phyloP scores from a whole-genome alignment of 2,113 vertebrate genomes.

The Lycocorax pyrrhopterus region DNA sequence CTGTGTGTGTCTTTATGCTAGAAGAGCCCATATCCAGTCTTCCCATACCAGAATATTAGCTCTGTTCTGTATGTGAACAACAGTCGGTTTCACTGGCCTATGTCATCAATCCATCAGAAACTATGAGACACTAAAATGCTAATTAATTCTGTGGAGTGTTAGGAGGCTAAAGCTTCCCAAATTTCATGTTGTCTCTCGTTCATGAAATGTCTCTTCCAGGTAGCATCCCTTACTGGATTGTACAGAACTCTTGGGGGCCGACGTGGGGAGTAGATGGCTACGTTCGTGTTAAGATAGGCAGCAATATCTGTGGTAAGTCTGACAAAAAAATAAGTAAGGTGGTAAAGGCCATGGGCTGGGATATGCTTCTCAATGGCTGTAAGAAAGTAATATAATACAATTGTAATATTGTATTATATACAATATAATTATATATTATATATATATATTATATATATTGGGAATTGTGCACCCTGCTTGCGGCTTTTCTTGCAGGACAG shows the following conservation, averaged over 20 bases:
- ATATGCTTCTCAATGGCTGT: neutral
- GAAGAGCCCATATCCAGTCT: neutral
- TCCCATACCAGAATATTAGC: neutral
- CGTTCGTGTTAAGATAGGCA: constrained; percentile 84
- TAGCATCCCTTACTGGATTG: constrained; percentile 86
- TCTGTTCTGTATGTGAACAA: neutral
- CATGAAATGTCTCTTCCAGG: constrained; percentile 65
- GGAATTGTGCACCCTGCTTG: neutral
- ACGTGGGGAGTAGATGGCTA: constrained; percentile 88
- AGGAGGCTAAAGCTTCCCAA: neutral
- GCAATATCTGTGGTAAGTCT: constrained; percentile 85
- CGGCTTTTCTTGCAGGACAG: neutral
- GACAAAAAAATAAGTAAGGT: neutral
- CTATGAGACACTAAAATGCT: neutral
- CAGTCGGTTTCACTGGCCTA: neutral
- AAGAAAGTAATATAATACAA: neutral
- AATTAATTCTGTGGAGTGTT: neutral
- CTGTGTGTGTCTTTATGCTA: neutral
- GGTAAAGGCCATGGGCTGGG: neutral
- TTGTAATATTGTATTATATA: neutral
- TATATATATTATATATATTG: no score
- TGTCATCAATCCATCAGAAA: neutral
- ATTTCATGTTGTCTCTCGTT: neutral
- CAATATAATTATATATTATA: no score
- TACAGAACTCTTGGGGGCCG: constrained; percentile 89